A percentile compares a stretch with the other conserved stretches of the same genome.
Conservation (phyloP, 1,140 invertebrate genomes). For the Gyrodactylus salaris region DNA sequence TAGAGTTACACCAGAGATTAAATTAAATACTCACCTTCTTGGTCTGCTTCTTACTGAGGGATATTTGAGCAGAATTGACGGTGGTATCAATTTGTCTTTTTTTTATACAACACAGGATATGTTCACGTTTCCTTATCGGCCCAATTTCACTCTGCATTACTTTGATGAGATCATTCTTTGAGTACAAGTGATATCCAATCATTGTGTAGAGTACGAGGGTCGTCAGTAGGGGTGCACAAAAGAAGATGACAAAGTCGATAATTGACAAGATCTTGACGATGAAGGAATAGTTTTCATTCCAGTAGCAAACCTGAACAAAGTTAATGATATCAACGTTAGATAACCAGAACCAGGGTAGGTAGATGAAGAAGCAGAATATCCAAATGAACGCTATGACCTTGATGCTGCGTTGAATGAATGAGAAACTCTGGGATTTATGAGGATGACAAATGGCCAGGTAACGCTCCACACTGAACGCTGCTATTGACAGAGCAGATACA, state of each 20-base stretch:
- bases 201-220: background rate
- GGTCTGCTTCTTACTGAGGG: background rate
- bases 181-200: background rate
- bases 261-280: background rate
- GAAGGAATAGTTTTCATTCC: background rate
- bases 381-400: conserved; percentile 42
- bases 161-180: background rate
- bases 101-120: background rate
- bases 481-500: conserved; percentile 17
- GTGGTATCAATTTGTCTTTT: background rate
- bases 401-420: conserved; percentile 34
- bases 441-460: conserved; percentile 18
- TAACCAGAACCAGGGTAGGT: background rate
- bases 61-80: background rate
- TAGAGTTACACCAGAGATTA: too few relatives aligned
- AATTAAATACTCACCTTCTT: background rate
- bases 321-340: background rate
- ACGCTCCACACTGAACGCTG: conserved; percentile 18
- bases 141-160: background rate
- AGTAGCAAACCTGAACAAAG: background rate
- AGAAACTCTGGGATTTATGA: conserved; percentile 13
- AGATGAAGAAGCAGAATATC: conserved; percentile 19
- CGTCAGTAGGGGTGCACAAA: background rate
- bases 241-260: background rate
- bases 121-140: too few relatives aligned